Conservation (phyloP, 2,797 vertebrate species). For the Eulemur albifrons region DNA sequence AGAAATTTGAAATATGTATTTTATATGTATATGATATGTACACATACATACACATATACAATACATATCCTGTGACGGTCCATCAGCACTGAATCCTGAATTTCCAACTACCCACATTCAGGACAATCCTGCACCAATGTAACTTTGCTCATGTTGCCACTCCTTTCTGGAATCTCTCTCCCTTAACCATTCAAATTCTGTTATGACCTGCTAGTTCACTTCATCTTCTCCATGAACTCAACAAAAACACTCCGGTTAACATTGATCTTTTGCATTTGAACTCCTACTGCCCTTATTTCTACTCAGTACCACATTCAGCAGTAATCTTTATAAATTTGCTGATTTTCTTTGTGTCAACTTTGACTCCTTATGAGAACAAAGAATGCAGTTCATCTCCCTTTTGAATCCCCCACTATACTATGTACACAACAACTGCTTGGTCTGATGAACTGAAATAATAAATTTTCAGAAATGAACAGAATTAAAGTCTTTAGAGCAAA, state of each 20-base stretch:
- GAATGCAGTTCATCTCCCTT: not conserved
- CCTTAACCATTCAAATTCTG: not conserved
- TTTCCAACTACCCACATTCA: not conserved
- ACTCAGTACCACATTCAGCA: not conserved
- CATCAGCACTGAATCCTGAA: not conserved
- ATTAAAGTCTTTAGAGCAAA: not conserved
- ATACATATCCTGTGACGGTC: not conserved
- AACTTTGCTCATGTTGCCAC: not conserved
- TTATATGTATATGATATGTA: not conserved
- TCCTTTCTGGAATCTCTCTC: not conserved
- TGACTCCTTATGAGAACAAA: not conserved
- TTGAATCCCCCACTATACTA: not conserved
- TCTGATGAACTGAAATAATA: constrained; percentile 19
- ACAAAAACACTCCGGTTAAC: not conserved
- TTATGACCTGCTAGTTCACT: not conserved
- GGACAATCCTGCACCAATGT: not conserved
- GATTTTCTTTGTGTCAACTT: not conserved
- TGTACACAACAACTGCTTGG: not conserved
- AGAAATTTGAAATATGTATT: not conserved
- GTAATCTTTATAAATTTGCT: not conserved
- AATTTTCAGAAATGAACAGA: not conserved
- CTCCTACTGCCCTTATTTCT: not conserved
- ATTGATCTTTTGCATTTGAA: not conserved
- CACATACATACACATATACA: not conserved
- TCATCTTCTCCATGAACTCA: not conserved